Evolutionary conservation across 2,113 vertebrate genomes (phyloP).

Genomic region (Himantopus leucocephalus): DNA sequence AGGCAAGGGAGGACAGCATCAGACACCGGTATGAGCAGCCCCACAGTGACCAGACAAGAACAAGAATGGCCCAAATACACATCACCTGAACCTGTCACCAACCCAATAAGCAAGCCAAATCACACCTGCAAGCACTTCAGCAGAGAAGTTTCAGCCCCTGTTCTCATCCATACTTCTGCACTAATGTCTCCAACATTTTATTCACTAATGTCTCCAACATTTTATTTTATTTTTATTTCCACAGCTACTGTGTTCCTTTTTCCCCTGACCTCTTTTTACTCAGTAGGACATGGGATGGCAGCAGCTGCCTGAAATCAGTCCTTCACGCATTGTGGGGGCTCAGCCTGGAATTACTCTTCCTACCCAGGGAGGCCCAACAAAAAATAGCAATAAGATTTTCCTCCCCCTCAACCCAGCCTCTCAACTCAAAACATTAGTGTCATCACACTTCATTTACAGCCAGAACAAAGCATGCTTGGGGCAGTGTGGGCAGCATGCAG

Average conservation of each 20-base stretch:
- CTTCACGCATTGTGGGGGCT: not conserved
- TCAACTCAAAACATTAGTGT: not conserved
- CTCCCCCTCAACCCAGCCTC: not conserved
- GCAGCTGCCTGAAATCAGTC: not conserved
- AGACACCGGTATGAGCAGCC: not conserved
- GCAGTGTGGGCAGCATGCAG: fast-evolving
- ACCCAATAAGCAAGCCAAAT: not conserved
- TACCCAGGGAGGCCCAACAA: not conserved
- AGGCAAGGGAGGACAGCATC: not conserved
- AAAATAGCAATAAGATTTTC: not conserved
- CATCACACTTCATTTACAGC: not conserved
- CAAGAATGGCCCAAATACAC: not conserved
- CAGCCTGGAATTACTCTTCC: not conserved
- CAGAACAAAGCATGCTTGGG: not conserved
- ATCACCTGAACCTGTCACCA: not conserved
- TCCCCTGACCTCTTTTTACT: not conserved
- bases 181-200: too few species aligned
- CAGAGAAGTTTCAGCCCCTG: not conserved
- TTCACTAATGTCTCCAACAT: not conserved
- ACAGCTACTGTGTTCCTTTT: not conserved
- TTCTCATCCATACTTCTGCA: not conserved
- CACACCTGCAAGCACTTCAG: not conserved
- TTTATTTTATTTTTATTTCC: not conserved
- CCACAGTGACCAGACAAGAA: not conserved
- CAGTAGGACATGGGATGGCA: not conserved